Evolutionary conservation across 2,113 vertebrate species (phyloP).

Genomic region (Anseranas semipalmata): DNA sequence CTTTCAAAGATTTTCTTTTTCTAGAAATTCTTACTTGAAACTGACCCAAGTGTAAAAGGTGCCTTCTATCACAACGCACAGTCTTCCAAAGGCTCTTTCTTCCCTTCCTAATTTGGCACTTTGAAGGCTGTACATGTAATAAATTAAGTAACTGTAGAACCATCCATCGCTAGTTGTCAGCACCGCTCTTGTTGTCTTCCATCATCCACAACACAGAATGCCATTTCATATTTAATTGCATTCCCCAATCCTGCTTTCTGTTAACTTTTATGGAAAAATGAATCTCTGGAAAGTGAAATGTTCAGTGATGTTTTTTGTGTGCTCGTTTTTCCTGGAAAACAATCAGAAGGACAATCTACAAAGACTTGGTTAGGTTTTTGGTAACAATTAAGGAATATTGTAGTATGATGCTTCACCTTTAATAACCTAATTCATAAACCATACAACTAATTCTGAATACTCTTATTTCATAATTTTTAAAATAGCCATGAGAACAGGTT

Average conservation of each 20-base stretch:
- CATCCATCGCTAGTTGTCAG: not conserved
- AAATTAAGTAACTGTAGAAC: not conserved
- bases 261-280: not conserved
- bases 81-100: not conserved
- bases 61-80: not conserved
- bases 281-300: not conserved
- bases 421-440: constrained; percentile 23
- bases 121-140: not conserved
- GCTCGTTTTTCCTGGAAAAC: constrained; percentile 4
- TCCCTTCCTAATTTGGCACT: not conserved
- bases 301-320: not conserved
- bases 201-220: not conserved
- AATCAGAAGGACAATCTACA: not conserved
- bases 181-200: not conserved
- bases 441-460: constrained; percentile 42
- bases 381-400: not conserved
- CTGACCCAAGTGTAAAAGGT: not conserved
- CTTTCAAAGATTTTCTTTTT: not conserved
- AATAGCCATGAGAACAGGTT: constrained; percentile 44
- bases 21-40: not conserved
- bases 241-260: not conserved
- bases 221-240: not conserved
- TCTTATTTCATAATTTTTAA: constrained; percentile 52
- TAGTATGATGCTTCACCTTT: constrained; percentile 10
- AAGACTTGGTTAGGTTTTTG: constrained; percentile 22